phyloP scores from a whole-genome alignment of 1,140 invertebrate species.

The Drosophila littoralis region DNA sequence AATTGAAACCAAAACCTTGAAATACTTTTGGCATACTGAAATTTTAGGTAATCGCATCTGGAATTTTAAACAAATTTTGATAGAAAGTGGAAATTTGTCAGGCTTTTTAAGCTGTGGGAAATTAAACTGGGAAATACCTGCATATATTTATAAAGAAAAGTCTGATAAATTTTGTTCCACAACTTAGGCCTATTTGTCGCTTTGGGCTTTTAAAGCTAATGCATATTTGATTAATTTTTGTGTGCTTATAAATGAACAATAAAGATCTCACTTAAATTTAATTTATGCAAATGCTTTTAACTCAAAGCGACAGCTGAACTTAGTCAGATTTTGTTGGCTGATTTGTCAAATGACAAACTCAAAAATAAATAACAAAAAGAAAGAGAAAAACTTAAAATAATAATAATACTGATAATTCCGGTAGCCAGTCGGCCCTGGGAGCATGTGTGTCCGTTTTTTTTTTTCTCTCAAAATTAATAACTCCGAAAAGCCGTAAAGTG shows the following conservation, averaged over 20 bases:
- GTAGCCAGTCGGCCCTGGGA: constrained; percentile 47
- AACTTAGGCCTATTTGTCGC: background rate
- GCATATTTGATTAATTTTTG: constrained; percentile 9
- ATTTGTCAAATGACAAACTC: constrained; percentile 49
- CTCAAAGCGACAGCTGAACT: constrained; percentile 67
- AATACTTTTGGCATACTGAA: constrained; percentile 37
- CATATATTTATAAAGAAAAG: no score
- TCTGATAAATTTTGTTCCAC: no score
- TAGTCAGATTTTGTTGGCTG: constrained; percentile 31
- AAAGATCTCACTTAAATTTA: constrained; percentile 53
- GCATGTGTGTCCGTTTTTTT: constrained; percentile 10
- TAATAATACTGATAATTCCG: constrained; percentile 63
- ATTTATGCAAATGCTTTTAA: constrained; percentile 73
- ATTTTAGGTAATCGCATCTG: constrained; percentile 13
- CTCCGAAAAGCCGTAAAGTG: constrained; percentile 63
- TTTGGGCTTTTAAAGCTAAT: background rate
- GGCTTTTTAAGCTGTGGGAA: background rate
- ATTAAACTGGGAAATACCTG: background rate
- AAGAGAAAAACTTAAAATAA: constrained; percentile 50
- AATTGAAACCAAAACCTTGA: constrained; percentile 49
- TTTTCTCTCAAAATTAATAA: constrained; percentile 20
- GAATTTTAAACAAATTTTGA: constrained; percentile 23
- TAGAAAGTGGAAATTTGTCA: background rate
- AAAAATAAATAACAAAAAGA: background rate
- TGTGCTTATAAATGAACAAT: constrained; percentile 39